Evolutionary conservation across 1,140 invertebrate species (phyloP).

Genomic region (Ceratitis capitata): DNA sequence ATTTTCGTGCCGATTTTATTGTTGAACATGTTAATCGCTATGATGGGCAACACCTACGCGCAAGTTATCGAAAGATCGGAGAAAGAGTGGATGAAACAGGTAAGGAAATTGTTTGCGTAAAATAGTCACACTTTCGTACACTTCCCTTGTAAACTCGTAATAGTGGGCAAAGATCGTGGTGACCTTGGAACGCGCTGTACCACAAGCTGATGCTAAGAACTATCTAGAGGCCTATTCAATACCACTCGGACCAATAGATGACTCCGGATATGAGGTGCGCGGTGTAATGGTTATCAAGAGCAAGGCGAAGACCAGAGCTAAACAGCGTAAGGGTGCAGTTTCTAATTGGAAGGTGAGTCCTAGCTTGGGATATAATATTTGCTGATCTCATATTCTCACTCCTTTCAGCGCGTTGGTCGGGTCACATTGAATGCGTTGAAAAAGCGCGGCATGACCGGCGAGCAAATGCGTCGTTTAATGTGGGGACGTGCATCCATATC

Average conservation of each 20-base stretch:
- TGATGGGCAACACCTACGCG: slow-evolving; percentile 99
- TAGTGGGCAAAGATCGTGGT: slow-evolving; percentile 99
- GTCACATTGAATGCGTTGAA: slow-evolving; percentile 85
- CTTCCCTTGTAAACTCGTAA: neutral
- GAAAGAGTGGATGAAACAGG: slow-evolving; percentile 98
- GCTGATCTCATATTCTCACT: slow-evolving; percentile 38
- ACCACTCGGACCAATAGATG: slow-evolving; percentile 84
- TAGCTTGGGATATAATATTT: neutral
- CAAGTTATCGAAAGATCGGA: slow-evolving; percentile 98
- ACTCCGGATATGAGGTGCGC: slow-evolving; percentile 82
- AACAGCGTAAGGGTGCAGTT: slow-evolving; percentile 95
- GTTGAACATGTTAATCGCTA: slow-evolving; percentile 98
- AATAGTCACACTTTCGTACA: neutral
- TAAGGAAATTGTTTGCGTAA: slow-evolving; percentile 62
- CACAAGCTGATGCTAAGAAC: slow-evolving; percentile 85
- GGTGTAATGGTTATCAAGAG: slow-evolving; percentile 98
- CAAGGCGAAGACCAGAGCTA: slow-evolving; percentile 94
- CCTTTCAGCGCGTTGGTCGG: slow-evolving; percentile 81
- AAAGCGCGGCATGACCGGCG: slow-evolving; percentile 85
- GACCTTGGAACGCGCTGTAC: slow-evolving; percentile 90
- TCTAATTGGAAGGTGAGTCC: slow-evolving; percentile 92
- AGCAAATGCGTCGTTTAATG: slow-evolving; percentile 85
- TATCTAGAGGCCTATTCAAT: slow-evolving; percentile 97
- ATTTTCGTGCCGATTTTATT: slow-evolving; percentile 95
- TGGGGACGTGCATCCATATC: slow-evolving; percentile 88